Evolutionary conservation across 2,888 invertebrate species (phyloP), one percentile per base, ranked within the genome.

Genomic region (Strigamia maritima): DNA sequence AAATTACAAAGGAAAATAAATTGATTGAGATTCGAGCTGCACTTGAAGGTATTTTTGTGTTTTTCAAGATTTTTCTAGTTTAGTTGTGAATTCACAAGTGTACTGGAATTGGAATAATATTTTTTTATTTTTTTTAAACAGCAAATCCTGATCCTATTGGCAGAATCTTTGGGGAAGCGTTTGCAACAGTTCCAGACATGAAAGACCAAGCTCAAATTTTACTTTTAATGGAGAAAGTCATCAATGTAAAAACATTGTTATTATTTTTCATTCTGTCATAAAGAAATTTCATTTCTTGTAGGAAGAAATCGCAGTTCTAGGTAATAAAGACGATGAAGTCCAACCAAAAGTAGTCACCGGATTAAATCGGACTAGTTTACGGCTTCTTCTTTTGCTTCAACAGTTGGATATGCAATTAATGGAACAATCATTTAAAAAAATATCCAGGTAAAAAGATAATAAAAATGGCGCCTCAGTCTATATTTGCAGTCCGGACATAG

Each of bases 121-220:
- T 49, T 26, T 16, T 26, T 19, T 19, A 76, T 7, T 14, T n/a
- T 35, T n/a, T 35, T 35, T 35, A 2, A 16, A 19, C 49, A 77
- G 77, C 77, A n/a, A 77, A 77, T 77, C 60, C 54, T 19, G 77
- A 77, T 24, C 77, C 77, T 16, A 26, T 77, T 26, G 77, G 24
- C 2, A 77, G 26, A 24, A 77, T 77, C 10, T 77, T 77, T 31
- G 60, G 77, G 4, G 77, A 77, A 16, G 77, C 77, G 7, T 77
- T 77, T 60, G 77, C 77, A 6, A 77, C 77, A 14, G 31, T 77
- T 77, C 77, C 54, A 26, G 77, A 77, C 49, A 60, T 7, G 26
- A 77, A 49, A 54, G 77, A 77, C 16, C 49, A 77, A 49, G 77
- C 77, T n/a, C 49, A 60, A 16, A 22, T 77, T 49, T 24, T 77